Conservation (phyloP, 2,888 invertebrate genomes). For the Seira musarum region DNA sequence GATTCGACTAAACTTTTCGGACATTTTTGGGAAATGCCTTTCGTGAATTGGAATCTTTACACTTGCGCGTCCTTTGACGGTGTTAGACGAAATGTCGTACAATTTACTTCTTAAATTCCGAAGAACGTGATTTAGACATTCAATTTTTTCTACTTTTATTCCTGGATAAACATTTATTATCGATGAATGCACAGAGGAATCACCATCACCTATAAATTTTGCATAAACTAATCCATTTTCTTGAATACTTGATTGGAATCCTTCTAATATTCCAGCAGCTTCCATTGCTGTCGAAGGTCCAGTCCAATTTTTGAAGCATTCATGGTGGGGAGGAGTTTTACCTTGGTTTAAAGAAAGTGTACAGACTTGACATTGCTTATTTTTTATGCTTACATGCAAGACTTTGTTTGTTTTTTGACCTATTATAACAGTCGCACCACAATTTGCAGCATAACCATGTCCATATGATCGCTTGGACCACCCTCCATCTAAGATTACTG, state of each 20-base stretch:
- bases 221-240: slow-evolving; percentile 56
- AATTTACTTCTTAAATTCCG: slow-evolving; percentile 44
- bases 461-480: slow-evolving; percentile 19
- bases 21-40: too few species aligned
- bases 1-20: too few species aligned
- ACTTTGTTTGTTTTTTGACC: slow-evolving; percentile 52
- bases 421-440: slow-evolving; percentile 38
- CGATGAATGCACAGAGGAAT: slow-evolving; percentile 53
- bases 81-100: not conserved
- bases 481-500: slow-evolving; percentile 2
- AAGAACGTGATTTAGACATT: slow-evolving; percentile 62
- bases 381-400: slow-evolving; percentile 45
- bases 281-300: slow-evolving; percentile 63
- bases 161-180: slow-evolving; percentile 38
- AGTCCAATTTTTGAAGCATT: slow-evolving; percentile 61
- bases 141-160: slow-evolving; percentile 54
- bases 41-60: too few species aligned
- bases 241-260: slow-evolving; percentile 54
- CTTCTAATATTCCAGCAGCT: slow-evolving; percentile 56
- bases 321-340: too few species aligned
- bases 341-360: too few species aligned
- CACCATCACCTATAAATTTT: slow-evolving; percentile 62
- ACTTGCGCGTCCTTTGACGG: too few species aligned
- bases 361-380: slow-evolving; percentile 48
- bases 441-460: not conserved